Base-by-base conservation (phyloP, 2,113 vertebrate species). In the Cyprinus carpio region DNA sequence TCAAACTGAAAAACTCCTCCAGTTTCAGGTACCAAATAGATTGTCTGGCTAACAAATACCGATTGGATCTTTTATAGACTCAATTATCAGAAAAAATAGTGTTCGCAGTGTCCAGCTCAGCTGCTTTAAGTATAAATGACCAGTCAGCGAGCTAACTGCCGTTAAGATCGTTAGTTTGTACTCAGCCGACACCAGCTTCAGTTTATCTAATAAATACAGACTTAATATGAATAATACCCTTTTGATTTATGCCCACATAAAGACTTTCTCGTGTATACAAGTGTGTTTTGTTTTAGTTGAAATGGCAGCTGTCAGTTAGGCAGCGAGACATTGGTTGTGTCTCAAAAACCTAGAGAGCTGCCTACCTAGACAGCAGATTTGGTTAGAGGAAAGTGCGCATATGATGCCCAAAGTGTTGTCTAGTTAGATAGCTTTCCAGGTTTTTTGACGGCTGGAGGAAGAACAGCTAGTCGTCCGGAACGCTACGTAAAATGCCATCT, bases 1-100 rank as follows among this genome's bases (percentile, higher is more conserved):
- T 93, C 98, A 99, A 95, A 99, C 98, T 6, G 98, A 99, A 94
- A 99, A 99, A 95, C 97, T 99, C 93, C 96, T 99, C 83, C 98
- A 99, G 88, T 99, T 99, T 93, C 98, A 99, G 98, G 98, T 99
- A 95, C 8, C 27, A 27, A 13, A 16, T 11, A 27, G 0, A 37
- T 31, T 51, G 60, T 25, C 6, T 13, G 34, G 16, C 5, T 6
- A 25, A 1, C 40, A 84, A 6, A 0, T 16, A 62, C 15, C 9
- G 3, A 37, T 15, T 56, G 5, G 4, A n/a, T 31, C 29, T 82
- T 56, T 56, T 43, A 51, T 54, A 9, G 40, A n/a, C 15, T 12
- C 1, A 9, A 56, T 54, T 15, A 54, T 67, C 46, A 65, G 25
- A 29, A 71, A 56, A 56, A 54, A 31, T 6, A 27, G 56, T 25